Percentiles rank a stretch among this genome's conserved stretches.
Conservation (phyloP, 2,888 invertebrate species). For the Tortricodes alternella region DNA sequence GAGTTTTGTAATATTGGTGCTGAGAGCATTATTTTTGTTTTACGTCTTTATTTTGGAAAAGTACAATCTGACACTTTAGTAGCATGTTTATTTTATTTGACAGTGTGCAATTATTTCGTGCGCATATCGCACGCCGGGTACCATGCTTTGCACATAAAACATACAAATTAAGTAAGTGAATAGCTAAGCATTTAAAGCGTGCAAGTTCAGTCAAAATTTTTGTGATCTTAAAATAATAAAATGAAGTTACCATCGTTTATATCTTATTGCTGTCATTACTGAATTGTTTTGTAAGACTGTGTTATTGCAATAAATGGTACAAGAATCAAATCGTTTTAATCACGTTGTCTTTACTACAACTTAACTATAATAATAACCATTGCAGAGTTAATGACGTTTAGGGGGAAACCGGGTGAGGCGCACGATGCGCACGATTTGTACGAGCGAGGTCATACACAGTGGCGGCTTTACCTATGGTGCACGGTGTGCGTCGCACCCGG, state of each 20-base stretch:
- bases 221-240: slow-evolving; percentile 59
- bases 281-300: slow-evolving; percentile 77
- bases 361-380: too few relatives aligned
- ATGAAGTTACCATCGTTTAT: slow-evolving; percentile 75
- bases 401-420: too few relatives aligned
- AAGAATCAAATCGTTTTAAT: slow-evolving; percentile 49
- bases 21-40: slow-evolving; percentile 59
- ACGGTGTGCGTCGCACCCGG: too few relatives aligned
- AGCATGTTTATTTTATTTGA: slow-evolving; percentile 25
- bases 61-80: slow-evolving; percentile 18
- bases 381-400: too few relatives aligned
- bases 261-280: slow-evolving; percentile 68
- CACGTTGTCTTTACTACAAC: neutral
- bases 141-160: slow-evolving; percentile 21
- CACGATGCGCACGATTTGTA: too few relatives aligned
- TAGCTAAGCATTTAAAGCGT: slow-evolving; percentile 23
- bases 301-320: slow-evolving; percentile 80
- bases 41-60: slow-evolving; percentile 39
- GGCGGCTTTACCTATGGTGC: too few relatives aligned
- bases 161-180: slow-evolving; percentile 23
- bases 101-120: slow-evolving; percentile 38
- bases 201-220: slow-evolving; percentile 66
- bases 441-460: too few relatives aligned
- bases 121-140: slow-evolving; percentile 1
- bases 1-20: slow-evolving; percentile 64